Base-by-base conservation (phyloP, 2,888 invertebrate species). In the Pristionchus exspectatus region DNA sequence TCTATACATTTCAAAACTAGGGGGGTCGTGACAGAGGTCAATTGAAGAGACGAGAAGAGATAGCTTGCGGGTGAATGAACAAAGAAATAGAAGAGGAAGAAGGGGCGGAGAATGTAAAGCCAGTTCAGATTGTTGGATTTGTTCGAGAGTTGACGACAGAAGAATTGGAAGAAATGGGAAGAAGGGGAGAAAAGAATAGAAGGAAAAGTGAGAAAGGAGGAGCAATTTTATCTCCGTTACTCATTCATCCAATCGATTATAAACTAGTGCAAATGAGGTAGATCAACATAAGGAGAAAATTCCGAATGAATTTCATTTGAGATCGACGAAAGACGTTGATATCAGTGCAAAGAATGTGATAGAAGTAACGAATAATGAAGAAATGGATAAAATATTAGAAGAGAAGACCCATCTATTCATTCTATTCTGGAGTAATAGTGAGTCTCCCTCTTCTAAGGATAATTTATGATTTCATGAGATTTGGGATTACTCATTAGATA, bases 371-470 rank as follows among this genome's bases (percentile, higher is more conserved):
- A 89, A 56, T n/a, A 66, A 91, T 16, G 87, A 91, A 50, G 90
- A 92, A 44, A 92, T 93, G 84, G 92, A 93, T n/a, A 74, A 90
- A 38, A 38, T 89, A 59, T 84, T 93, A 44, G 89, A 90, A 16
- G 63, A 90, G 27, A 84, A 90, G 56, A 59, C 90, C 30, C 74
- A 91, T 38, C 92, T 94, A 18, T 94, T 94, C 83, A 91, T 94
- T n/a, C 90, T 95, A n/a, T 94, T 95, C 90, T 94, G 94, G 94
- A 93, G 91, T 72, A 92, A 91, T 38, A 93, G 93, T 93, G 38
- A 90, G 90, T 90, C 27, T 77, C 30, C 54, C 69, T 5, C 44
- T 50, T 12, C 27, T 69, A 30, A 27, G n/a, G 18, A 59, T 50
- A 3, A 7, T 50, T 10, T 56, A 59, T 59, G 38, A 74, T 21